These are phyloP conservation scores for Ellobius talpinus DNA, from an alignment of 2,113 vertebrate species.

Conservation along the genomic window DNA sequence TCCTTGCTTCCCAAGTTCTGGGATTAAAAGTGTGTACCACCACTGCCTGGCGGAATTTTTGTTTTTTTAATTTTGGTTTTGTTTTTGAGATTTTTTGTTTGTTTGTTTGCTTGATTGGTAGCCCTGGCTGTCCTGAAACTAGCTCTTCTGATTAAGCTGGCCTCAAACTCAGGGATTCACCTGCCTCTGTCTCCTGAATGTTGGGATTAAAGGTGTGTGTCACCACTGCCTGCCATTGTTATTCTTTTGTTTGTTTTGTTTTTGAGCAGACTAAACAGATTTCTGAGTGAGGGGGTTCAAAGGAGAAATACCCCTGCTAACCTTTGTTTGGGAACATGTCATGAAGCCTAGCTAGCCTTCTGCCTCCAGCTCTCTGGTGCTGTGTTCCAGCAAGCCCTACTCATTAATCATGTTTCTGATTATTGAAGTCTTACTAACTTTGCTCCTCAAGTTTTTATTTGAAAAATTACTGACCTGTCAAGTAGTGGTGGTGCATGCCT, in stretches of 20 bases:
- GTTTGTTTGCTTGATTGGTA: too few relatives aligned
- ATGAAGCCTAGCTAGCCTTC: neutral
- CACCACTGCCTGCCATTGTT: neutral
- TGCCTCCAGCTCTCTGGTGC: neutral
- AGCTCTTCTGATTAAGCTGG: too few relatives aligned
- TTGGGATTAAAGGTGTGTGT: too few relatives aligned
- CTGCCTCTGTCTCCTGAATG: too few relatives aligned
- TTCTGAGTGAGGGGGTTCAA: neutral
- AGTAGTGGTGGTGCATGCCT: too few relatives aligned
- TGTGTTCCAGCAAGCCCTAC: neutral
- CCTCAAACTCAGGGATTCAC: too few relatives aligned
- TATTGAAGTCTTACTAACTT: neutral
- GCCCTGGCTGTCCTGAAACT: too few relatives aligned
- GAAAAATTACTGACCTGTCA: neutral
- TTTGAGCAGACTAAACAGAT: neutral
- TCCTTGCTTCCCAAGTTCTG: too few relatives aligned
- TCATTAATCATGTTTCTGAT: slow-evolving; percentile 4
- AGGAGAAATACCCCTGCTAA: neutral
- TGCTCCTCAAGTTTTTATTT: slow-evolving; percentile 37
- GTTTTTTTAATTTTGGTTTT: too few relatives aligned
- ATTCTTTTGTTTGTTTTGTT: neutral
- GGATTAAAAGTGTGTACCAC: too few relatives aligned
- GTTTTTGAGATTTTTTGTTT: too few relatives aligned
- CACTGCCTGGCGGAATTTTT: neutral
- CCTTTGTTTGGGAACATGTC: neutral